These are phyloP conservation scores for Diprion similis DNA, from an alignment of 1,140 invertebrate species.

Conservation along the genomic window DNA sequence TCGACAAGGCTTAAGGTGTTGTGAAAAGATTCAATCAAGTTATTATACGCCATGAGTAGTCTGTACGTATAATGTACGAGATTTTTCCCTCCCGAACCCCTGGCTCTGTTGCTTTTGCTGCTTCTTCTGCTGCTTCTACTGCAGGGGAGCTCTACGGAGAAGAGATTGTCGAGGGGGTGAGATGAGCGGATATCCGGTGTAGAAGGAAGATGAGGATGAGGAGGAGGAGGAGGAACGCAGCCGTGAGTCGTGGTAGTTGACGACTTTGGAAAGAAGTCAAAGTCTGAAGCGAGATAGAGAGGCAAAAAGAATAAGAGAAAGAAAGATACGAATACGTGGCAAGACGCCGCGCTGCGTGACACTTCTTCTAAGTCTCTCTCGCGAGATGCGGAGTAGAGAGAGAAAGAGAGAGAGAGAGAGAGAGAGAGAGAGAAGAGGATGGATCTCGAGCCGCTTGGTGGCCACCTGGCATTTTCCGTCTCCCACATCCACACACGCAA, in stretches of 20 bases:
- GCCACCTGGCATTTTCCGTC: constrained; percentile 55
- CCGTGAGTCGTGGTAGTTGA: too few relatives aligned
- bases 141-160: background rate
- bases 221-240: background rate
- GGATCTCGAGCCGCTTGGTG: constrained; percentile 42
- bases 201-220: background rate
- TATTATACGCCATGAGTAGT: too few relatives aligned
- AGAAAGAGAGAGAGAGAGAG: too few relatives aligned
- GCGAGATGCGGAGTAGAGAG: background rate
- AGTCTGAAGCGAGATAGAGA: background rate
- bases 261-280: too few relatives aligned
- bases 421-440: too few relatives aligned
- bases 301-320: constrained; percentile 9
- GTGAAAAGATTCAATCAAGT: too few relatives aligned
- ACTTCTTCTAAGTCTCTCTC: background rate
- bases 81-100: too few relatives aligned
- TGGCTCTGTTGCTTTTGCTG: too few relatives aligned
- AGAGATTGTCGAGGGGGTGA: constrained; percentile 27
- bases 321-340: background rate
- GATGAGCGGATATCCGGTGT: constrained; percentile 56
- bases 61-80: too few relatives aligned
- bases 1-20: too few relatives aligned
- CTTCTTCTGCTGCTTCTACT: too few relatives aligned
- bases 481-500: constrained; percentile 20
- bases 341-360: background rate